Percentiles rank a stretch among this genome's conserved stretches.
phyloP scores from a whole-genome alignment of 2,888 invertebrate species.

The Leptopterna dolabrata region DNA sequence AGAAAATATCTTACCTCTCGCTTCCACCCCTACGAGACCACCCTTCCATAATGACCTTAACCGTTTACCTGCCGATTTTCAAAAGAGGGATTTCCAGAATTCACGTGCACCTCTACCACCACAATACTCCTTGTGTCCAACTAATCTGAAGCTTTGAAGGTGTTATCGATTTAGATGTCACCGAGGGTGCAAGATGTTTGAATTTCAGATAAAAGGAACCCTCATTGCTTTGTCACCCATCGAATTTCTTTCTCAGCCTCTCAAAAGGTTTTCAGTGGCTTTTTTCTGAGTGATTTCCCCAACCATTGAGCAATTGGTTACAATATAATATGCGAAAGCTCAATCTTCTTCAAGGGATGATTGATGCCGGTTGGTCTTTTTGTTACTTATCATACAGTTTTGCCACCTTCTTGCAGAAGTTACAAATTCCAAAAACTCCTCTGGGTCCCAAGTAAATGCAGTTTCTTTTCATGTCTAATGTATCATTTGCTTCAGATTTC shows the following conservation, averaged over 20 bases:
- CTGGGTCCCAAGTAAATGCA: too few species aligned
- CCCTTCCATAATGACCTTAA: background rate
- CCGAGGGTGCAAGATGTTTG: background rate
- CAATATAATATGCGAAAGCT: background rate
- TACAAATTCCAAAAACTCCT: too few species aligned
- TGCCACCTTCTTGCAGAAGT: too few species aligned
- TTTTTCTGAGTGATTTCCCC: background rate
- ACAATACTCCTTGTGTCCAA: background rate
- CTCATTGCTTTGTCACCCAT: background rate
- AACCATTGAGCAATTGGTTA: background rate
- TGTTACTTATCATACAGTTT: too few species aligned
- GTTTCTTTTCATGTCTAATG: too few species aligned
- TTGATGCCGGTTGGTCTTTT: background rate
- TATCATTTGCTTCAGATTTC: too few species aligned
- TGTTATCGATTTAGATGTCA: conserved; percentile 33
- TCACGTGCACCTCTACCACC: background rate
- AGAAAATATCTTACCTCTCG: background rate
- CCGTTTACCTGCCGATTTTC: background rate
- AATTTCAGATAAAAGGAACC: background rate
- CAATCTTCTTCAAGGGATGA: background rate
- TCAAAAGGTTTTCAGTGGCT: background rate
- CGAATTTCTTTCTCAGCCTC: background rate
- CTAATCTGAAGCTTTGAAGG: conserved; percentile 21
- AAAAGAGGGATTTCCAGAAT: conserved; percentile 8
- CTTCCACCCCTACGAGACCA: background rate